Percentiles rank a stretch among this genome's conserved stretches.
phyloP scores from a whole-genome alignment of 1,140 invertebrate species.

The Megathymus violae region DNA sequence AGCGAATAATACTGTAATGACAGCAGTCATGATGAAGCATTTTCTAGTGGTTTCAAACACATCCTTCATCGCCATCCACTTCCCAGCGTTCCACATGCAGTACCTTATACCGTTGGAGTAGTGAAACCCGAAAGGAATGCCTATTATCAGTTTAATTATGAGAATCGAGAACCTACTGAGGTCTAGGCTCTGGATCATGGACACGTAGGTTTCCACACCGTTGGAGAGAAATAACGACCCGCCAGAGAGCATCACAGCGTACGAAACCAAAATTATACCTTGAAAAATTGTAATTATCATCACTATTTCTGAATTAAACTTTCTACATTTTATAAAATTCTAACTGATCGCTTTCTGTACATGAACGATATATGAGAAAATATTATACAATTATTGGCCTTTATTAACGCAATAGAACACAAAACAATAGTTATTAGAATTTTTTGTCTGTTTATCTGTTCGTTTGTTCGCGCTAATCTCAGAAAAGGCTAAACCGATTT shows the following conservation, averaged over 20 bases:
- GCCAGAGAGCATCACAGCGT: conserved; percentile 47
- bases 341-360: too few relatives aligned
- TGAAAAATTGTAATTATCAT: conserved; percentile 27
- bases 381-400: too few relatives aligned
- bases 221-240: conserved; percentile 62
- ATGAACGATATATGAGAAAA: too few relatives aligned
- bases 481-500: too few relatives aligned
- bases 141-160: conserved; percentile 51
- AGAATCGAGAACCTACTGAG: conserved; percentile 47
- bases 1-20: conserved; percentile 46
- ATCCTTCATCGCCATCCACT: conserved; percentile 50
- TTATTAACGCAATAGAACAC: too few relatives aligned
- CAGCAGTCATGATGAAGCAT: conserved; percentile 42
- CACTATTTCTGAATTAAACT: too few relatives aligned
- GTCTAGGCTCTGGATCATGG: conserved; percentile 66
- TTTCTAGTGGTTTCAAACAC: conserved; percentile 50
- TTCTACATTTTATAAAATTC: too few relatives aligned
- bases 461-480: too few relatives aligned
- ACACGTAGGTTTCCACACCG: conserved; percentile 63
- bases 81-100: conserved; percentile 53
- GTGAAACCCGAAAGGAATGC: conserved; percentile 57
- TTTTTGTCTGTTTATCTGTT: too few relatives aligned
- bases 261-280: conserved; percentile 54
- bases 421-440: too few relatives aligned
- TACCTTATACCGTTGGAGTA: conserved; percentile 64